Conservation (phyloP, 1,140 invertebrate species). For the Drosophila bipectinata region DNA sequence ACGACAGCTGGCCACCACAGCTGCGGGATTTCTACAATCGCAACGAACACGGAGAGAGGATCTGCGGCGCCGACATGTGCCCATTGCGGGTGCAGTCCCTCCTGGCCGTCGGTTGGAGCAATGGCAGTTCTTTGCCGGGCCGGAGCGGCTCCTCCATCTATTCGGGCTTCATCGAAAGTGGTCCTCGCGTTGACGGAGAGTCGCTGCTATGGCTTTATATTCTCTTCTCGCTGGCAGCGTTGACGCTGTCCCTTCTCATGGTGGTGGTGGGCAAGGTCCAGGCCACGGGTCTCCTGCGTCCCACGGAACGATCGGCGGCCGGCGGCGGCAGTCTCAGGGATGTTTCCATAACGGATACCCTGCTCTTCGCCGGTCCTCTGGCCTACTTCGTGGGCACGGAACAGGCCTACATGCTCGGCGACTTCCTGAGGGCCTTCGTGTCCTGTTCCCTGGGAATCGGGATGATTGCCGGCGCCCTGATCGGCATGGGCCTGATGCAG, state of each 20-base stretch:
- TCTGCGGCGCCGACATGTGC: conserved; percentile 86
- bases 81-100: conserved; percentile 67
- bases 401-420: conserved; percentile 88
- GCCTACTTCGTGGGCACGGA: conserved; percentile 88
- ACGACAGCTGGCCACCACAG: conserved; percentile 34
- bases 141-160: conserved; percentile 45
- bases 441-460: conserved; percentile 87
- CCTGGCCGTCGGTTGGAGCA: conserved; percentile 25
- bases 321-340: conserved; percentile 67
- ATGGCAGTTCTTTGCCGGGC: background rate
- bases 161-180: conserved; percentile 64
- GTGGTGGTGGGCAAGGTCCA: conserved; percentile 73
- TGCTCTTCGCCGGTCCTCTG: conserved; percentile 87
- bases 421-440: conserved; percentile 86
- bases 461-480: conserved; percentile 86
- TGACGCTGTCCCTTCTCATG: conserved; percentile 84
- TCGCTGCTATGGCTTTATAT: conserved; percentile 86
- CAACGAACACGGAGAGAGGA: conserved; percentile 84
- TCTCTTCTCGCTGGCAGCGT: conserved; percentile 85
- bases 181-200: conserved; percentile 80
- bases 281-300: conserved; percentile 49
- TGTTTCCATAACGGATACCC: conserved; percentile 78
- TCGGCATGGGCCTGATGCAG: conserved; percentile 87
- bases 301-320: conserved; percentile 20
- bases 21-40: conserved; percentile 84